phyloP scores from a whole-genome alignment of 1,140 invertebrate genomes.

The Zeugodacus cucurbitae region DNA sequence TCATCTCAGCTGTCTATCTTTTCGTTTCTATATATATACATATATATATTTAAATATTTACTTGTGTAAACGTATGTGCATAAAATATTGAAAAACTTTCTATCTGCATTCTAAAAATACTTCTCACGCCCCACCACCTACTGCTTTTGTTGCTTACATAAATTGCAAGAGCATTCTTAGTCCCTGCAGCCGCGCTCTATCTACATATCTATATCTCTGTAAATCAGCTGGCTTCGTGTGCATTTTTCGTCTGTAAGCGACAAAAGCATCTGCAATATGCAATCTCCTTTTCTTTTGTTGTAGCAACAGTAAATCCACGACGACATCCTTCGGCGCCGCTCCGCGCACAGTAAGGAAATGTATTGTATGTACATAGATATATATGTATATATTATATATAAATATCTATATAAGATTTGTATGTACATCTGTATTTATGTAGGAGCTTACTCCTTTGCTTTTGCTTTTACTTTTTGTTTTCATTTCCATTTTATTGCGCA shows the following conservation, averaged over 20 bases:
- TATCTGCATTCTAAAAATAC: neutral
- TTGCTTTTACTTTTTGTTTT: neutral
- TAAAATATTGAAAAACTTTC: neutral
- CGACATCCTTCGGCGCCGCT: neutral
- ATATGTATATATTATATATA: too few species aligned
- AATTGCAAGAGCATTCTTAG: neutral
- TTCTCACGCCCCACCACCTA: neutral
- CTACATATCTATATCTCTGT: too few species aligned
- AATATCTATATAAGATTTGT: too few species aligned
- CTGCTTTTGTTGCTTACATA: neutral
- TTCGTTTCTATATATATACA: neutral
- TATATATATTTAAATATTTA: too few species aligned
- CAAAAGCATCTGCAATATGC: neutral
- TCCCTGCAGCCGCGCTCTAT: neutral
- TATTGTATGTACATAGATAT: too few species aligned
- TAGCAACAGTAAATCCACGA: neutral
- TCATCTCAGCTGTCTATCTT: neutral
- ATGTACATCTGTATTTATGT: neutral
- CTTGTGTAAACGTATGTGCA: neutral
- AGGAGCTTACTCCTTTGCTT: neutral
- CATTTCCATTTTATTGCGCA: constrained; percentile 3
- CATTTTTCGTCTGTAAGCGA: neutral
- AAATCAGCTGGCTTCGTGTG: neutral
- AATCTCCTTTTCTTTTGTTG: neutral
- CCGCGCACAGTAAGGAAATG: too few species aligned